These are phyloP conservation scores for Polydrusus cervinus DNA, from an alignment of 2,888 invertebrate species.

Conservation along the genomic window DNA sequence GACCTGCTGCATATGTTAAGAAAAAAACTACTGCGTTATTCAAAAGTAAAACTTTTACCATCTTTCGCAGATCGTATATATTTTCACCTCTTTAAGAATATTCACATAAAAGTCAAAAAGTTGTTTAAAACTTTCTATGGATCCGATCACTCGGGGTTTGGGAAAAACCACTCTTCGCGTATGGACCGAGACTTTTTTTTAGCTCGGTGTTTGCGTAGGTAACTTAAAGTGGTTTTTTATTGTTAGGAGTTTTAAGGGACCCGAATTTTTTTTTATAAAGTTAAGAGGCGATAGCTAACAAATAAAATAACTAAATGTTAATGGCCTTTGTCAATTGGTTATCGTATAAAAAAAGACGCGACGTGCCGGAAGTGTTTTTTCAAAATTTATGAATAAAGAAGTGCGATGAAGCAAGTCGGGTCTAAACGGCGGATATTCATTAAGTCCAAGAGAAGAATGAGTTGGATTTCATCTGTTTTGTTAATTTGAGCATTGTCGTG, in stretches of 20 bases:
- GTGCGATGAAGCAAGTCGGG: too few relatives aligned
- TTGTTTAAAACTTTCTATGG: constrained; percentile 47
- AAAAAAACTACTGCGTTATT: constrained; percentile 25
- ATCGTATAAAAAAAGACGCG: too few relatives aligned
- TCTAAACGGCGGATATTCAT: too few relatives aligned
- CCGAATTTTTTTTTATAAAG: background rate
- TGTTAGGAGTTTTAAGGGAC: constrained; percentile 11
- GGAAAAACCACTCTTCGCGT: constrained; percentile 21
- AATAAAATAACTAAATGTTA: too few relatives aligned
- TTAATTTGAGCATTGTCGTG: too few relatives aligned
- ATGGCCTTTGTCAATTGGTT: too few relatives aligned
- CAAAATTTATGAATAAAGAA: too few relatives aligned
- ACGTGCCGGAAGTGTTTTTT: too few relatives aligned
- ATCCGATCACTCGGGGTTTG: constrained; percentile 30
- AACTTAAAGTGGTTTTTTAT: constrained; percentile 28
- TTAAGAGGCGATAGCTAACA: too few relatives aligned
- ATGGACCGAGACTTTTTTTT: constrained; percentile 23
- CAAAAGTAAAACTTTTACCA: constrained; percentile 34
- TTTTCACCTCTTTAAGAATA: constrained; percentile 40
- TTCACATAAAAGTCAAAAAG: constrained; percentile 46
- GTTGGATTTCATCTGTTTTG: too few relatives aligned
- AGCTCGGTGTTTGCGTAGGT: constrained; percentile 19
- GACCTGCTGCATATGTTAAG: background rate
- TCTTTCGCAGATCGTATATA: constrained; percentile 34
- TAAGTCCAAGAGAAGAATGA: too few relatives aligned